Evolutionary conservation across 2,113 vertebrate species (phyloP).

Genomic region (Bothrops jararaca): DNA sequence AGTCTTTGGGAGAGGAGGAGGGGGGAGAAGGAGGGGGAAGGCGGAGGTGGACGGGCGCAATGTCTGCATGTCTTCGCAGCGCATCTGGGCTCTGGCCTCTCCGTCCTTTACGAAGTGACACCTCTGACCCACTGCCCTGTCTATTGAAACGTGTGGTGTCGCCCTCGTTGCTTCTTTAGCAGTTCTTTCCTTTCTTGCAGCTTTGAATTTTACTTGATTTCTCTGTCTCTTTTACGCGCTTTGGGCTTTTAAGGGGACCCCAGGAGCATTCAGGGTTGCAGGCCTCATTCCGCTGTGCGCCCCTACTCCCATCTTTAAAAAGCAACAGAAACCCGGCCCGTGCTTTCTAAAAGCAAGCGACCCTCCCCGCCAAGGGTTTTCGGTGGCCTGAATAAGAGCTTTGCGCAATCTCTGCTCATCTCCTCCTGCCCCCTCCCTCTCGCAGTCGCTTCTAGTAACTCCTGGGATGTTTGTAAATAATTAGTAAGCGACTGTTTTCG

Average conservation of each 20-base stretch:
- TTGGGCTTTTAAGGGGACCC: not conserved
- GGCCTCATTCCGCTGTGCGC: not conserved
- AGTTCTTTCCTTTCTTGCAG: not conserved
- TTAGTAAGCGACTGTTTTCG: not conserved
- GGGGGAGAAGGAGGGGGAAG: not conserved
- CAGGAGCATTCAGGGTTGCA: not conserved
- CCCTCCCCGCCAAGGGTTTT: not conserved
- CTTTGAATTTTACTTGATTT: not conserved
- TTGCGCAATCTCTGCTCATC: not conserved
- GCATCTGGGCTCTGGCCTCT: not conserved
- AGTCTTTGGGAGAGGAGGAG: not conserved
- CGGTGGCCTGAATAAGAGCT: not conserved
- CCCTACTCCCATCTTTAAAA: not conserved
- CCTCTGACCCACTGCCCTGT: not conserved
- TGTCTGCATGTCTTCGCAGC: not conserved
- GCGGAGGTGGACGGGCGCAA: not conserved
- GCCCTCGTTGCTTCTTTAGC: not conserved
- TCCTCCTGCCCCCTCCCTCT: not conserved
- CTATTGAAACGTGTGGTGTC: not conserved
- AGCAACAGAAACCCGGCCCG: not conserved
- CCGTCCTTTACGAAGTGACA: not conserved
- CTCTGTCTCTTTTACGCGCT: not conserved
- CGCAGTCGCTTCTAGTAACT: not conserved
- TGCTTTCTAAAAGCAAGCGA: not conserved
- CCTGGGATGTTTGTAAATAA: conserved; percentile 9